phyloP scores from a whole-genome alignment of 2,888 invertebrate genomes.

The Tromatobia lineatoria region DNA sequence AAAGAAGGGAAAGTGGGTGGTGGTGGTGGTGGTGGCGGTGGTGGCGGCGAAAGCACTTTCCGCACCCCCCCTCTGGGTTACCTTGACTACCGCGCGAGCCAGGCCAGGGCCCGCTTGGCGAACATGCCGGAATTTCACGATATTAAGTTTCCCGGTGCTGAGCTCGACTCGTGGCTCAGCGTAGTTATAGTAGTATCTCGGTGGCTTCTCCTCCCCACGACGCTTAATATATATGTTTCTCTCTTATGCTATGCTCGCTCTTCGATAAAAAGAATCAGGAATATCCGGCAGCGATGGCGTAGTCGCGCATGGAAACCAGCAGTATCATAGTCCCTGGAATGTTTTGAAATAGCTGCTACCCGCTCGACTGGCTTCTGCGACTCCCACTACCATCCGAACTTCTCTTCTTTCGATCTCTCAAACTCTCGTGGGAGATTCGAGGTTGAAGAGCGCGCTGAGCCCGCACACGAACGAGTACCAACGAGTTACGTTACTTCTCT shows the following conservation, averaged over 20 bases:
- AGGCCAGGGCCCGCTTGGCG: constrained; percentile 27
- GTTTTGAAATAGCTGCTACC: constrained; percentile 80
- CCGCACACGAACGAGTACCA: too few relatives aligned
- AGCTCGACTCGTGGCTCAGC: constrained; percentile 20
- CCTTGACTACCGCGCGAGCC: constrained; percentile 48
- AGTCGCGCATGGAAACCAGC: constrained; percentile 79
- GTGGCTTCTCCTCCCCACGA: constrained; percentile 19
- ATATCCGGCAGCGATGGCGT: constrained; percentile 68
- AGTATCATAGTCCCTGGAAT: constrained; percentile 81
- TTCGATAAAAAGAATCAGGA: constrained; percentile 71
- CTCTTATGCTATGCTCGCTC: constrained; percentile 15
- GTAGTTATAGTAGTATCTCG: constrained; percentile 35
- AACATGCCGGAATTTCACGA: constrained; percentile 56
- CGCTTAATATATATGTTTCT: constrained; percentile 29
- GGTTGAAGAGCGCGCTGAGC: constrained; percentile 8
- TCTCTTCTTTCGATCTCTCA: constrained; percentile 54
- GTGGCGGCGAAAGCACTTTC: constrained; percentile 33
- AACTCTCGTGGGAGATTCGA: constrained; percentile 51
- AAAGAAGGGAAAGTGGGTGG: constrained; percentile 20
- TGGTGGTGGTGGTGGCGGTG: too few relatives aligned
- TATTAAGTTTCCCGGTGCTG: constrained; percentile 56
- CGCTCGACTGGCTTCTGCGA: constrained; percentile 32
- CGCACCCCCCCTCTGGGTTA: constrained; percentile 34
- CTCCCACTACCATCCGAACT: constrained; percentile 56
- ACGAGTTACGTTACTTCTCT: background rate